Evolutionary conservation across 2,113 vertebrate genomes (phyloP).

Genomic region (Sander lucioperca): DNA sequence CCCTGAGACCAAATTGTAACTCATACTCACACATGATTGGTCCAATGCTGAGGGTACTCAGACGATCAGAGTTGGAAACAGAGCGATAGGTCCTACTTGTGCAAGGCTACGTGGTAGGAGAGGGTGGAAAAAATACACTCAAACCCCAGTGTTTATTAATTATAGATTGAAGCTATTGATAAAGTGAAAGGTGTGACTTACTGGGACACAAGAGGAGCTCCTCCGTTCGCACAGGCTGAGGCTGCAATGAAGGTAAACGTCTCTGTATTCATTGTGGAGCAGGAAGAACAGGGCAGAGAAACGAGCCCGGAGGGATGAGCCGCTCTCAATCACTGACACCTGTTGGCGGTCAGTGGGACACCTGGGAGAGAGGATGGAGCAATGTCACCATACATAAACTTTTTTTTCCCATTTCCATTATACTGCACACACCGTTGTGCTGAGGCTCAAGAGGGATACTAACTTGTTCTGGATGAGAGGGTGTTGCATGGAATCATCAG

Average conservation of each 20-base stretch:
- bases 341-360: slow-evolving; percentile 62
- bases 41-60: slow-evolving; percentile 49
- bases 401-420: background rate
- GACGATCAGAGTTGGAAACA: slow-evolving; percentile 30
- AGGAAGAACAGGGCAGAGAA: slow-evolving; percentile 68
- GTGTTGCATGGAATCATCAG: slow-evolving; percentile 37
- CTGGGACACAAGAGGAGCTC: slow-evolving; percentile 41
- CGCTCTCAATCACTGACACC: slow-evolving; percentile 66
- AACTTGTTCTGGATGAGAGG: slow-evolving; percentile 76
- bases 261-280: slow-evolving; percentile 22
- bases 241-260: slow-evolving; percentile 64
- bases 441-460: background rate
- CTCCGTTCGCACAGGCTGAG: slow-evolving; percentile 58
- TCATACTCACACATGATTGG: slow-evolving; percentile 69
- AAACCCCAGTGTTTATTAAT: background rate
- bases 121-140: background rate
- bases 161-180: background rate
- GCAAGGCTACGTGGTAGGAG: slow-evolving; percentile 39
- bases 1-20: background rate
- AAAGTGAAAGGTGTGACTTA: slow-evolving; percentile 38
- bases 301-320: slow-evolving; percentile 58
- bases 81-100: slow-evolving; percentile 46
- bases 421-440: slow-evolving; percentile 7
- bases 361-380: slow-evolving; percentile 39
- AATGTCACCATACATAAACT: background rate